Base-by-base conservation (phyloP, 2,797 vertebrate genomes). In the Coreius guichenoti region DNA sequence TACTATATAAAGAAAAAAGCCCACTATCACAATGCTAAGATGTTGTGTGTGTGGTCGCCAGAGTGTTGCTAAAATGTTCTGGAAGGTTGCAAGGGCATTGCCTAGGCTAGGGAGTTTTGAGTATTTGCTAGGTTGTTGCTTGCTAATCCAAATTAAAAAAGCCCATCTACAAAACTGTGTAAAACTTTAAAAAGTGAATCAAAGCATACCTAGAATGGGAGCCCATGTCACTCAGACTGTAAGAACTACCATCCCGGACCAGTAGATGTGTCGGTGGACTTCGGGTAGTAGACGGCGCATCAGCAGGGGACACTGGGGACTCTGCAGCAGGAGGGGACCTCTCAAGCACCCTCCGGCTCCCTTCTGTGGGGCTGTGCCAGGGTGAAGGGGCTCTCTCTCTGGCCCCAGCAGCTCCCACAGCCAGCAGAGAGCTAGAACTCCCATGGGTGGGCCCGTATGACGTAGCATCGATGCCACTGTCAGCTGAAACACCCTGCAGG, bases 341-440 rank as follows among this genome's bases (percentile, higher is more conserved):
- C 90, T 96, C 95, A 61, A 96, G 92, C 90, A 95, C 93, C 86
- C 95, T 91, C 68, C 94, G 92, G 1, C 96, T 95, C 31, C 97
- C 97, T 61, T 99, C 98, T 0, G 97, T 97, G 83, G 97, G 97
- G 88, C 97, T 98, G 56, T 99, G 98, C 98, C 98, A 99, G 1
- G 98, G 95, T 0, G 98, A 98, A 0, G 93, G 86, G 4, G 96
- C 94, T 7, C 97, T 96, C 76, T 97, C 96, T 87, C 96, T 96
- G 49, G 87, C 45, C 3, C 94, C 95, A 0, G 96, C 94, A 0
- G 95, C 94, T 0, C 96, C 94, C 9, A 96, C 94, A 0, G 97
- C 95, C 73, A 98, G 95, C 86, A 98, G 93, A 26, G 97, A 97
- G 82, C 95, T 95, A 2, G 95, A 93, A 93, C 96, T 98, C 92